Percentiles rank a stretch among this genome's conserved stretches.
phyloP scores from a whole-genome alignment of 2,113 vertebrate species.

The Coregonus clupeaformis region DNA sequence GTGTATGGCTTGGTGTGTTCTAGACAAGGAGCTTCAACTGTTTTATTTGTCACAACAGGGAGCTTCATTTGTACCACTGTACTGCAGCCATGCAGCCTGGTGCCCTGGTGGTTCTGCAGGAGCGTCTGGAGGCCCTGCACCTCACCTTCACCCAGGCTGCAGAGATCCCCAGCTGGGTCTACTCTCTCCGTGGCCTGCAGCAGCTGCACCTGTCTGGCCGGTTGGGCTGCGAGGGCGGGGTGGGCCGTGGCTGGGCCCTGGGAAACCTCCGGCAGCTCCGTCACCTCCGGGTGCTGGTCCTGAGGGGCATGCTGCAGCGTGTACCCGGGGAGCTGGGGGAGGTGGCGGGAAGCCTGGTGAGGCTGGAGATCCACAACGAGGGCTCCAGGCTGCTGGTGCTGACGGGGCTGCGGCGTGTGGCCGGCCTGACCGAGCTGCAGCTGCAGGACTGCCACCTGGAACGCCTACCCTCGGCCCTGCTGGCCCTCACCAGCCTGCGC shows the following conservation, averaged over 20 bases:
- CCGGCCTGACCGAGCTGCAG: slow-evolving; percentile 62
- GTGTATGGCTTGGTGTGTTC: not conserved
- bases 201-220: slow-evolving; percentile 73
- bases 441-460: slow-evolving; percentile 76
- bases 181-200: slow-evolving; percentile 67
- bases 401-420: slow-evolving; percentile 65
- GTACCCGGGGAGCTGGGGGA: slow-evolving; percentile 71
- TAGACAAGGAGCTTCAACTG: not conserved
- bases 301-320: slow-evolving; percentile 64
- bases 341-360: slow-evolving; percentile 61
- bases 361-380: slow-evolving; percentile 73
- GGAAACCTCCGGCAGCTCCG: slow-evolving; percentile 68
- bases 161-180: slow-evolving; percentile 74
- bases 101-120: slow-evolving; percentile 66
- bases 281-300: slow-evolving; percentile 65
- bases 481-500: slow-evolving; percentile 61
- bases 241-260: slow-evolving; percentile 67
- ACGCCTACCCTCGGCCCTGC: slow-evolving; percentile 70
- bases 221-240: slow-evolving; percentile 64
- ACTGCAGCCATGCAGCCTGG: slow-evolving; percentile 64
- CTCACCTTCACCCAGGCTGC: slow-evolving; percentile 71
- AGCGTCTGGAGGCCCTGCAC: slow-evolving; percentile 70
- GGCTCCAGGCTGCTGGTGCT: slow-evolving; percentile 66
- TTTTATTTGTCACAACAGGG: slow-evolving; percentile 45
- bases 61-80: slow-evolving; percentile 77